phyloP scores from a whole-genome alignment of 2,113 vertebrate genomes.

The Plecotus auritus region DNA sequence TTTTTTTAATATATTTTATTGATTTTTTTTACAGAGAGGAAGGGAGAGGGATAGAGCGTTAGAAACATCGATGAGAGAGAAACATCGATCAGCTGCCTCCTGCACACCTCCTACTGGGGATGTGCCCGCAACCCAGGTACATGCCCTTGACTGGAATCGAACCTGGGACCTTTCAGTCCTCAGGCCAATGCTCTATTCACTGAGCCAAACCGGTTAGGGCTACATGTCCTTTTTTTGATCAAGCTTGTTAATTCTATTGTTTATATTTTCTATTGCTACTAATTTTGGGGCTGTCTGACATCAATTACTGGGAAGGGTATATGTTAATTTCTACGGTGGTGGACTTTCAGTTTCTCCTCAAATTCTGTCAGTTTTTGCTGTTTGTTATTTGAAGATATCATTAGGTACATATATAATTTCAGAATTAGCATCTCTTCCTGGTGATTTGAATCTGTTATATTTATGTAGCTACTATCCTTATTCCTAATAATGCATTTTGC shows the following conservation, averaged over 20 bases:
- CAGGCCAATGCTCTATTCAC: too few species aligned
- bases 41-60: too few species aligned
- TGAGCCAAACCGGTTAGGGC: too few species aligned
- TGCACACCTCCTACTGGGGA: too few species aligned
- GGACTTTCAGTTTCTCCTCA: conserved; percentile 1
- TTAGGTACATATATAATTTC: not conserved
- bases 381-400: conserved; percentile 4
- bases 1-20: too few species aligned
- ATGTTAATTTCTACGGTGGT: not conserved
- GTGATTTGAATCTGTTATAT: not conserved
- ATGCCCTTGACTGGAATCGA: too few species aligned
- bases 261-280: conserved; percentile 16
- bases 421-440: not conserved
- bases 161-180: too few species aligned
- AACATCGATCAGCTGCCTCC: too few species aligned
- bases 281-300: not conserved
- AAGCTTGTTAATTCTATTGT: not conserved
- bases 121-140: too few species aligned
- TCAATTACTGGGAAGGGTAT: not conserved
- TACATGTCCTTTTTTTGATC: conserved; percentile 37
- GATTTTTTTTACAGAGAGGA: too few species aligned
- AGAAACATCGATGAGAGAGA: too few species aligned
- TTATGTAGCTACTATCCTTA: not conserved
- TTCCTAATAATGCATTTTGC: not conserved
- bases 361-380: conserved; percentile 30